Evolutionary conservation across 2,113 vertebrate genomes (phyloP).

Genomic region (Ptychochromis oligacanthus): DNA sequence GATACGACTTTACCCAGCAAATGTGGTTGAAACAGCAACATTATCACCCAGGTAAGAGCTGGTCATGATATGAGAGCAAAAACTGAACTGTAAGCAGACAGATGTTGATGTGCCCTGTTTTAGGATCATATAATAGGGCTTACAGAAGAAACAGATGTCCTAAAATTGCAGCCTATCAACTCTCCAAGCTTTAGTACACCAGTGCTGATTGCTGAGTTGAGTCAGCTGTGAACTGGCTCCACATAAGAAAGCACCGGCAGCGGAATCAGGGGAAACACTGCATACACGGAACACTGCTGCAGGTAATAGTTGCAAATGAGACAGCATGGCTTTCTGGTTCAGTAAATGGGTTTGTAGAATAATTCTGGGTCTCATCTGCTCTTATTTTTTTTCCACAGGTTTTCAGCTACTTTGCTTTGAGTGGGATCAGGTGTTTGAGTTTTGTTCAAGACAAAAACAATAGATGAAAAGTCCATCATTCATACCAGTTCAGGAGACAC

Average conservation of each 20-base stretch:
- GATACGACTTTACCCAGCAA: too few species aligned
- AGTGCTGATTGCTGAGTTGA: background rate
- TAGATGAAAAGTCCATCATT: background rate
- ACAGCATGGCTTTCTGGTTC: rapidly evolving
- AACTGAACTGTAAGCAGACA: too few species aligned
- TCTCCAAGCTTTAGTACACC: background rate
- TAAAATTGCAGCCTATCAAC: background rate
- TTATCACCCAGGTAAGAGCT: too few species aligned
- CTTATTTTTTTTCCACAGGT: rapidly evolving
- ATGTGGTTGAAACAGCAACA: too few species aligned
- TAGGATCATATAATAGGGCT: too few species aligned
- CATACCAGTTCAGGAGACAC: rapidly evolving
- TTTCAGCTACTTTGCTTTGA: background rate
- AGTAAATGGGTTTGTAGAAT: background rate
- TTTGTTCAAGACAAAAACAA: background rate
- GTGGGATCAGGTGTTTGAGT: background rate
- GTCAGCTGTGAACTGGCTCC: too few species aligned
- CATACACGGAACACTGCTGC: background rate
- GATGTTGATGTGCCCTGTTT: too few species aligned
- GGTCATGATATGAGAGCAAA: too few species aligned
- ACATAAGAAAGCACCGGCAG: background rate
- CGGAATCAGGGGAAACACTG: background rate
- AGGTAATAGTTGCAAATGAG: background rate
- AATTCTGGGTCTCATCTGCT: background rate
- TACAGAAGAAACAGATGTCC: too few species aligned